Percentiles rank a stretch among this genome's conserved stretches.
phyloP scores from a whole-genome alignment of 2,113 vertebrate genomes.

The Cryptomyrus ogoouensis region DNA sequence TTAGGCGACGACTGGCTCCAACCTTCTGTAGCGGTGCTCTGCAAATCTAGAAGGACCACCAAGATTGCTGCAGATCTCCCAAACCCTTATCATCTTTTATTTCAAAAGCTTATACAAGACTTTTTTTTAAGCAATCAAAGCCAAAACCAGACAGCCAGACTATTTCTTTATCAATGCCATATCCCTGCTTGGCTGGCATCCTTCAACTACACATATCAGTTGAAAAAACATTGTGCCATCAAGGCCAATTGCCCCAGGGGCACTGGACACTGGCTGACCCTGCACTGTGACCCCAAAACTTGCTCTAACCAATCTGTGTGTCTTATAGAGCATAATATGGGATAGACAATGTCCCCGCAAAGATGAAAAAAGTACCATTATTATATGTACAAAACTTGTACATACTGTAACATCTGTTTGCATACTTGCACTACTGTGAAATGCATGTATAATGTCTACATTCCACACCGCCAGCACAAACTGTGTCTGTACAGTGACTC shows the following conservation, averaged over 20 bases:
- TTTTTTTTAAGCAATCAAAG: background rate
- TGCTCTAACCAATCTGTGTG: background rate
- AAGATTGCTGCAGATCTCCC: background rate
- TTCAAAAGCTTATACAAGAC: background rate
- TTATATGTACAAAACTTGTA: background rate
- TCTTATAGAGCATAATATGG: background rate
- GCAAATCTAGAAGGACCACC: background rate
- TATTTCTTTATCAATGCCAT: background rate
- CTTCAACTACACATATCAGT: background rate
- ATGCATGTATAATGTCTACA: background rate
- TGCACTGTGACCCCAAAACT: background rate
- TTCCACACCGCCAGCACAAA: background rate
- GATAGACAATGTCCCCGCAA: background rate
- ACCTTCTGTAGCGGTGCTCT: background rate
- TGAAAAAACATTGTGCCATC: background rate
- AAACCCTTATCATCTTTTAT: background rate
- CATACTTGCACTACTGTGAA: background rate
- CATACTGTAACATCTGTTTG: background rate
- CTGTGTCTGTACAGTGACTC: background rate
- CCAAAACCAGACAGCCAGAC: background rate
- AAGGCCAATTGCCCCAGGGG: background rate
- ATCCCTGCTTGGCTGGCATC: background rate
- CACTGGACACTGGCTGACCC: background rate
- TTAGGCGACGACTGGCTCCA: background rate
- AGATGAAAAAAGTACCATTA: background rate